Evolutionary conservation across 2,113 vertebrate genomes (phyloP).

Genomic region (Chlamydotis undulata): DNA sequence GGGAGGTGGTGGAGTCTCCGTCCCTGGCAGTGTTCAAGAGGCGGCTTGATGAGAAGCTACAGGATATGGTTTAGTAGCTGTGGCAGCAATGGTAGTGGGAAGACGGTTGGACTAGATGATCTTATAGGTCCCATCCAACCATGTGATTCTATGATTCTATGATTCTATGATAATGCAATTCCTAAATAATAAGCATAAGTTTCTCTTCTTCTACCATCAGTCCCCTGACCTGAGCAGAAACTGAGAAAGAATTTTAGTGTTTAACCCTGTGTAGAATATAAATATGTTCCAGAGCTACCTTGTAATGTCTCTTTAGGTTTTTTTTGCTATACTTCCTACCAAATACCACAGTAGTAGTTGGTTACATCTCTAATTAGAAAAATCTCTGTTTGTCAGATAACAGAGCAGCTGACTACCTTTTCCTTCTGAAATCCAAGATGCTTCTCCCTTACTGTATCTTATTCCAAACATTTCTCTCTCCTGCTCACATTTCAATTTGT

Average conservation of each 20-base stretch:
- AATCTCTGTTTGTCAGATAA: neutral
- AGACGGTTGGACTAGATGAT: too few relatives aligned
- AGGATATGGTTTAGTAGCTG: too few relatives aligned
- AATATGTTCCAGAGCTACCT: neutral
- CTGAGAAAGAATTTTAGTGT: neutral
- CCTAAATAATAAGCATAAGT: neutral
- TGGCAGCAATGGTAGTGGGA: too few relatives aligned
- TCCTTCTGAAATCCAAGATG: neutral
- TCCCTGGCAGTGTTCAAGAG: too few relatives aligned
- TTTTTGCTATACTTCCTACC: neutral
- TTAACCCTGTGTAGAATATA: neutral
- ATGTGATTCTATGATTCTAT: too few relatives aligned
- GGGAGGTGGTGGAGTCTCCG: too few relatives aligned
- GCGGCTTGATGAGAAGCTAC: too few relatives aligned
- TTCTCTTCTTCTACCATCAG: neutral
- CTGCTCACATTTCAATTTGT: neutral
- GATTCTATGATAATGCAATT: neutral
- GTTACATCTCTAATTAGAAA: neutral
- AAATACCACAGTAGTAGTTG: neutral
- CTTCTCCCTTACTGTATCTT: neutral
- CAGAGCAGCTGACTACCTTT: neutral
- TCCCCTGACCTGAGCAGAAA: neutral
- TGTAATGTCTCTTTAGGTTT: neutral
- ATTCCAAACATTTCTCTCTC: neutral
- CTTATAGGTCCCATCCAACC: too few relatives aligned